These are phyloP conservation scores for Gephyroberyx darwinii DNA, from an alignment of 2,797 vertebrate species.

Conservation along the genomic window DNA sequence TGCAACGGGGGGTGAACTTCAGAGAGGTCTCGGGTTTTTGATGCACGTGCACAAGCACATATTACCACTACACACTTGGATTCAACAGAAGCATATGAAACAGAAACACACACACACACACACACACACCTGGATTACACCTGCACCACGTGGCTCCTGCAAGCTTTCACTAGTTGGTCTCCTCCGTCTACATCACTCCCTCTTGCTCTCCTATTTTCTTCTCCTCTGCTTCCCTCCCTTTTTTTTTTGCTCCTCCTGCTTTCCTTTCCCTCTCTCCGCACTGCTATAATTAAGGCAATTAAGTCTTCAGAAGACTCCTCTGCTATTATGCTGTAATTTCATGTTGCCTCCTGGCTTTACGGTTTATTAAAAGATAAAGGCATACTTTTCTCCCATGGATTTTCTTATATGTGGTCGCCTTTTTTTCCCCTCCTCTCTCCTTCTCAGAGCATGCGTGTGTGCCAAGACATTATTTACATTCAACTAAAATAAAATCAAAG, in stretches of 20 bases:
- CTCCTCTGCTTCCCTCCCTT: slow-evolving; percentile 39
- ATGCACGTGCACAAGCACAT: neutral
- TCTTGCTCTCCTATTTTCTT: slow-evolving; percentile 27
- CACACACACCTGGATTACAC: slow-evolving; percentile 60
- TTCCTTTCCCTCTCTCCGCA: slow-evolving; percentile 57
- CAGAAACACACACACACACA: neutral
- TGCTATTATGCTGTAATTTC: slow-evolving; percentile 84
- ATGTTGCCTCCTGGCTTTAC: slow-evolving; percentile 85
- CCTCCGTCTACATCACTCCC: slow-evolving; percentile 22
- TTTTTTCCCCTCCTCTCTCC: slow-evolving; percentile 42
- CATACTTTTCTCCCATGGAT: slow-evolving; percentile 81
- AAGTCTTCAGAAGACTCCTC: slow-evolving; percentile 83
- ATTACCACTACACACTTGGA: neutral
- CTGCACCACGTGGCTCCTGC: slow-evolving; percentile 45
- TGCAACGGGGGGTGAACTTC: neutral
- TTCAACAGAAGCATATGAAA: neutral
- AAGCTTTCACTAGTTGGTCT: slow-evolving; percentile 11
- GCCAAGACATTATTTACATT: slow-evolving; percentile 72
- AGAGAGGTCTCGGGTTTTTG: neutral
- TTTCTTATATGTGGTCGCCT: slow-evolving; percentile 80
- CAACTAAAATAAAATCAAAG: slow-evolving; percentile 66
- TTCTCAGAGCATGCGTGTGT: slow-evolving; percentile 41
- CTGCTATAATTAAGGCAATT: slow-evolving; percentile 87
- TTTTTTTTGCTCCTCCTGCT: slow-evolving; percentile 29
- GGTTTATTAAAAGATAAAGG: slow-evolving; percentile 88